phyloP scores from a whole-genome alignment of 2,113 vertebrate species.

The Caretta caretta region DNA sequence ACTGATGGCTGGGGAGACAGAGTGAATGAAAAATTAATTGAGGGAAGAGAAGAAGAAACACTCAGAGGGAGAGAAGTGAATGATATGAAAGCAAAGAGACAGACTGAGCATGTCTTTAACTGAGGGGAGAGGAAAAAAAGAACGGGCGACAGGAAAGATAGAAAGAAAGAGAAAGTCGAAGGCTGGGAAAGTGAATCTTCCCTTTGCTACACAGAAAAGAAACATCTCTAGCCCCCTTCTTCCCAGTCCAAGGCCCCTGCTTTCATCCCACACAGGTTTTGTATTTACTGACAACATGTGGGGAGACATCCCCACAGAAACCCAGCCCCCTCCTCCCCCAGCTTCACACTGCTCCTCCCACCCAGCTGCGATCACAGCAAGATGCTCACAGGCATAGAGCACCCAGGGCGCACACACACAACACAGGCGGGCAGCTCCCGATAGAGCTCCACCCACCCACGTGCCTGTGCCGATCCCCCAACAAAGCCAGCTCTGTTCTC shows the following conservation, averaged over 20 bases:
- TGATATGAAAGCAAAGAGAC: background rate
- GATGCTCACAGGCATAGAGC: background rate
- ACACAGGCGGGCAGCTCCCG: background rate
- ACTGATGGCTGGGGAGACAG: accelerated
- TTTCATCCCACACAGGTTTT: too few relatives aligned
- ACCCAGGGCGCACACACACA: too few relatives aligned
- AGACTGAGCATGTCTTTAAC: background rate
- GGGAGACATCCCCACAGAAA: background rate
- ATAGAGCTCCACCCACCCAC: background rate
- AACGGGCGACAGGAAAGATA: background rate
- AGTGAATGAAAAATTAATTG: background rate
- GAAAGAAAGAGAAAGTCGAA: too few relatives aligned
- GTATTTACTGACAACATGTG: background rate
- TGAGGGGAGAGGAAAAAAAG: background rate
- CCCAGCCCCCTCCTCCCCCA: background rate
- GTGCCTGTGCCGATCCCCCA: background rate
- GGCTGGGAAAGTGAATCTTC: too few relatives aligned
- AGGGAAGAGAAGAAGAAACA: background rate
- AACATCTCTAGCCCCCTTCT: too few relatives aligned
- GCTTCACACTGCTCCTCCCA: background rate
- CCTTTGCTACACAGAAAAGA: background rate
- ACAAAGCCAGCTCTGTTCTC: slow-evolving; percentile 70
- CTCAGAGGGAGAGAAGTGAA: background rate
- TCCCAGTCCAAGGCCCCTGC: too few relatives aligned
- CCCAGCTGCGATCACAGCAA: background rate